Percentiles rank a stretch among this genome's conserved stretches.
These are phyloP conservation scores for Pantherophis alleghaniensis DNA, from an alignment of 2,797 vertebrate species.

Conservation along the genomic window DNA sequence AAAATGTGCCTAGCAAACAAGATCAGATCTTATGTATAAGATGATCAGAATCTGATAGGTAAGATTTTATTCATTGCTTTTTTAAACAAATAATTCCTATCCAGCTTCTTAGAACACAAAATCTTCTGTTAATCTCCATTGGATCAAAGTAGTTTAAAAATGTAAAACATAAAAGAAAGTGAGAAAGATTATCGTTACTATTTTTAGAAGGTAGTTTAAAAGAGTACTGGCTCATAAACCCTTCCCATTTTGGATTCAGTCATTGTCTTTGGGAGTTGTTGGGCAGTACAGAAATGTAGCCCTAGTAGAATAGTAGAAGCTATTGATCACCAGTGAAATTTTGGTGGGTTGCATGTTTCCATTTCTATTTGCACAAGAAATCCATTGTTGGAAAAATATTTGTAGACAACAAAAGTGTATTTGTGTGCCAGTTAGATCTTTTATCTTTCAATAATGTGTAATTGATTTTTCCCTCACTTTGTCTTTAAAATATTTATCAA, in stretches of 20 bases:
- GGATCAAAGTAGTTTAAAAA: constrained; percentile 10
- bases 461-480: not conserved
- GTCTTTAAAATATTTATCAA: not conserved
- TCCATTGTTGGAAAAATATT: not conserved
- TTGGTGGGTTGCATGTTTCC: not conserved
- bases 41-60: fast-evolving
- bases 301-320: not conserved
- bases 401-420: not conserved
- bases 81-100: constrained; percentile 19
- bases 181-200: not conserved
- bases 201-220: constrained; percentile 15
- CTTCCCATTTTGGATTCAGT: not conserved
- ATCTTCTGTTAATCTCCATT: constrained; percentile 38
- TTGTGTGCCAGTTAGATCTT: not conserved
- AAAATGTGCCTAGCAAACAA: constrained; percentile 3
- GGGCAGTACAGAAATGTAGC: not conserved
- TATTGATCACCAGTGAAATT: not conserved
- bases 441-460: not conserved
- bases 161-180: not conserved
- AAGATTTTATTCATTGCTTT: constrained; percentile 14
- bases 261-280: not conserved
- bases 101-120: constrained; percentile 1
- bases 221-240: not conserved
- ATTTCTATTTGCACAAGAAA: not conserved
- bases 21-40: not conserved